Percentiles rank a stretch among this genome's conserved stretches.
Conservation (phyloP, 92 coral and sea anemone species). For the Parazoanthus darwini region DNA sequence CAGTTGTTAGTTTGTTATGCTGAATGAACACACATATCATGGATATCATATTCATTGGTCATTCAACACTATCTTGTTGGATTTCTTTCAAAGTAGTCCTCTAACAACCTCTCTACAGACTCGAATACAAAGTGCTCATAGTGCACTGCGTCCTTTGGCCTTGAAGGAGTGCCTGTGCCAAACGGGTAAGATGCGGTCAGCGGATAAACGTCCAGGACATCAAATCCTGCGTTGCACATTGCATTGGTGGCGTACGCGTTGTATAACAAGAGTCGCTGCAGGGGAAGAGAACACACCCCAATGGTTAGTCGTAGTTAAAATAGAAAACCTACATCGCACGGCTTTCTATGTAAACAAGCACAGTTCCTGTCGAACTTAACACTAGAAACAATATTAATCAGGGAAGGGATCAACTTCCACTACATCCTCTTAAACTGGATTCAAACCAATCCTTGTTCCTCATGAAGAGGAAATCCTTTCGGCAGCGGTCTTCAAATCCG, state of each 20-base stretch:
- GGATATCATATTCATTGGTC: neutral
- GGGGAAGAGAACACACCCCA: constrained; percentile 3
- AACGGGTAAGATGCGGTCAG: constrained; percentile 85
- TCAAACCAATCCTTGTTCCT: too few species aligned
- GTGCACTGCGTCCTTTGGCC: constrained; percentile 85
- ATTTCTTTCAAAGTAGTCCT: constrained; percentile 56
- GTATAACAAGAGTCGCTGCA: constrained; percentile 82
- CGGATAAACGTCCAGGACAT: constrained; percentile 79
- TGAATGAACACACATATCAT: too few species aligned
- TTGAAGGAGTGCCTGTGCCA: constrained; percentile 78
- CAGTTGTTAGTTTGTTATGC: too few species aligned
- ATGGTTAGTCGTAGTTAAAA: neutral
- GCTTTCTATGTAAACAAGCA: too few species aligned
- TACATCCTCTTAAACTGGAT: too few species aligned
- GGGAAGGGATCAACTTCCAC: too few species aligned
- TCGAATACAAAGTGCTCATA: constrained; percentile 86
- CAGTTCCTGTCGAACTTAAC: too few species aligned
- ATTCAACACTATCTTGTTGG: neutral
- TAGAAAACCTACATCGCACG: neutral
- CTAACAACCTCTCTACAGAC: constrained; percentile 84
- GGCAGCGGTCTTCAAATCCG: too few species aligned
- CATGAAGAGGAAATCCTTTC: too few species aligned
- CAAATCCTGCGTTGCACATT: constrained; percentile 77
- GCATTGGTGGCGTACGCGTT: constrained; percentile 81
- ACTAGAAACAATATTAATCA: too few species aligned